Evolutionary conservation across 1,140 invertebrate genomes (phyloP), one percentile per base, ranked within the genome.

Genomic region (Drosophila athabasca): DNA sequence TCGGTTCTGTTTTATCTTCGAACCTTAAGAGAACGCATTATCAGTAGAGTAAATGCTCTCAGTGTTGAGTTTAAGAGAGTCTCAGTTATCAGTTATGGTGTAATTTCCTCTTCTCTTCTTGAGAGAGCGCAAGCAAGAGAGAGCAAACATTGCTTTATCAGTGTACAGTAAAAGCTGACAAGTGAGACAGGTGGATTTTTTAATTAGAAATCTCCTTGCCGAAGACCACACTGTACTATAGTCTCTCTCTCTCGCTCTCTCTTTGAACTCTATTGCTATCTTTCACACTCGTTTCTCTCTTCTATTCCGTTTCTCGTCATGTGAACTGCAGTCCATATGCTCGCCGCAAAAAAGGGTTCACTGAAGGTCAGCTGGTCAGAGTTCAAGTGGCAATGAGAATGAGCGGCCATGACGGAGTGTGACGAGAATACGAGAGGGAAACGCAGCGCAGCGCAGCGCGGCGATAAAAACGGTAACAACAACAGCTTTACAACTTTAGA

Each of bases 281-380:
- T 62, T 11, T 53, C 43, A 11, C 17, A 19, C 17, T 19, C 17
- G 17, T 17, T 43, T 22, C 13, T 29, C 24, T 19, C 13, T 26
- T 26, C 24, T 5, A 26, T 26, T 26, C 24, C 5, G 24, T 46
- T 39, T 39, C 52, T 35, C 54, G 55, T 48, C n/a, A 24, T 51
- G 11, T 13, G 35, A 39, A 39, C 35, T 39, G 35, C 35, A 39
- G 11, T 39, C 11, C 53, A 45, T 52, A 46, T 41, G 57, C 41
- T 61, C 50, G 53, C 4, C 11, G n/a, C 26, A 62, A 62, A 52
- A 82, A 70, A 77, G 83, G 83, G 83, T 90, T 90, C 88, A 90
- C 82, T 83, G 83, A 90, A 90, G 88, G 88, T 90, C 88, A 90
- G 73, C 62, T 62, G 88, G 88, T 90, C 88, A 90, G 76, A 90